Evolutionary conservation across 1,140 invertebrate genomes (phyloP).

Genomic region (Drosophila nannoptera): DNA sequence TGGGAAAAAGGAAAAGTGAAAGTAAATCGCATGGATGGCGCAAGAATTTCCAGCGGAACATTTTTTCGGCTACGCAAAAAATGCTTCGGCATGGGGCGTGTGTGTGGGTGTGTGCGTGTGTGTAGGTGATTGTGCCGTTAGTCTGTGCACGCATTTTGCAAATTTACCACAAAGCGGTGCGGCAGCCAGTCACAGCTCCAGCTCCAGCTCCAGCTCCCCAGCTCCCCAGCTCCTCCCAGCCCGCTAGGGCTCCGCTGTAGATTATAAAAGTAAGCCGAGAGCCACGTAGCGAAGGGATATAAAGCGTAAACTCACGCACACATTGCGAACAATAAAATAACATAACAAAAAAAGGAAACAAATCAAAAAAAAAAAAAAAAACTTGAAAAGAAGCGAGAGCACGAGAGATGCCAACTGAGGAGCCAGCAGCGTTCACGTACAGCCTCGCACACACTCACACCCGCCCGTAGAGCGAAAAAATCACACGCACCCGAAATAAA

Average conservation of each 20-base stretch:
- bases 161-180: conserved; percentile 68
- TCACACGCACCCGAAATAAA: conserved; percentile 39
- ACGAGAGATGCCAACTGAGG: conserved; percentile 8
- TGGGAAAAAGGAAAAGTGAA: conserved; percentile 5
- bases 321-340: conserved; percentile 47
- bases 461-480: conserved; percentile 6
- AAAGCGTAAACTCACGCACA: conserved; percentile 72
- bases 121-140: conserved; percentile 42
- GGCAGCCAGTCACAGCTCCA: background rate
- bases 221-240: background rate
- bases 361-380: conserved; percentile 17
- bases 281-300: conserved; percentile 66
- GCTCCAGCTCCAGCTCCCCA: background rate
- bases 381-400: background rate
- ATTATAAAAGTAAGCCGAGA: conserved; percentile 69
- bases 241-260: conserved; percentile 43
- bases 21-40: conserved; percentile 14
- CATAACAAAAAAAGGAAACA: conserved; percentile 16
- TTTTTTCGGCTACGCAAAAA: conserved; percentile 32
- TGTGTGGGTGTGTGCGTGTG: background rate
- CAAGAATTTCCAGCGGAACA: conserved; percentile 29
- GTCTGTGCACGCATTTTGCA: conserved; percentile 74
- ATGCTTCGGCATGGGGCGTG: background rate
- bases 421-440: conserved; percentile 40
- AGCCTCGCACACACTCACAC: background rate